These are phyloP conservation scores for Oceanodroma leucorhoa DNA, from an alignment of 2,797 vertebrate genomes.

Conservation along the genomic window DNA sequence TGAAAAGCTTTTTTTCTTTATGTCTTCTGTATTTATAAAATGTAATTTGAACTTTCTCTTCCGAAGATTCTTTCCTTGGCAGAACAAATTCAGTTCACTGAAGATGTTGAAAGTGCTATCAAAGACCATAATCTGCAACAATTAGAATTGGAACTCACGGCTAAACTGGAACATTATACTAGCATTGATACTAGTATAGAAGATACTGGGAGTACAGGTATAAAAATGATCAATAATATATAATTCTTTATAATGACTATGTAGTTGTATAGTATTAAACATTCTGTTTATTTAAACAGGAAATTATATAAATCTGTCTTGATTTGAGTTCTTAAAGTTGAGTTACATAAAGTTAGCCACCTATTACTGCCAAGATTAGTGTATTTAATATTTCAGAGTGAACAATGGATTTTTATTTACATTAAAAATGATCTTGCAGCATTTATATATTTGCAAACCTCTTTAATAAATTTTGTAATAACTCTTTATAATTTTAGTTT, in stretches of 20 bases:
- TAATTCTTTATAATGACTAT: background rate
- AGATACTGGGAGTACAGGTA: slow-evolving; percentile 80
- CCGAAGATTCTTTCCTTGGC: slow-evolving; percentile 90
- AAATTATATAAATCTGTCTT: background rate
- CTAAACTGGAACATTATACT: slow-evolving; percentile 93
- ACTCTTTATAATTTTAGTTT: background rate
- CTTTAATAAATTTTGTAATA: background rate
- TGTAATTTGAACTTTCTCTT: slow-evolving; percentile 31
- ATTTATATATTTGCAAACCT: background rate
- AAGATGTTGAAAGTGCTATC: slow-evolving; percentile 90
- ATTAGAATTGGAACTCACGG: slow-evolving; percentile 84
- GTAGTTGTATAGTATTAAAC: background rate
- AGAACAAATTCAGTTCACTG: slow-evolving; percentile 97
- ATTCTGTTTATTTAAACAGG: background rate
- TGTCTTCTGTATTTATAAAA: background rate
- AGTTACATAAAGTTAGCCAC: background rate
- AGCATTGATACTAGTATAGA: slow-evolving; percentile 80
- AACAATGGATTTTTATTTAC: background rate
- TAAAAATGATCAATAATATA: background rate
- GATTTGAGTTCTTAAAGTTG: background rate
- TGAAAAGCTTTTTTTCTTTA: background rate
- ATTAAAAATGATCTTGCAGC: background rate
- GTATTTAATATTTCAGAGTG: background rate
- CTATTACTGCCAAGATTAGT: background rate
- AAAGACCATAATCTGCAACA: slow-evolving; percentile 84